These are phyloP conservation scores for Artibeus jamaicensis DNA, from an alignment of 2,797 vertebrate genomes.

Conservation along the genomic window DNA sequence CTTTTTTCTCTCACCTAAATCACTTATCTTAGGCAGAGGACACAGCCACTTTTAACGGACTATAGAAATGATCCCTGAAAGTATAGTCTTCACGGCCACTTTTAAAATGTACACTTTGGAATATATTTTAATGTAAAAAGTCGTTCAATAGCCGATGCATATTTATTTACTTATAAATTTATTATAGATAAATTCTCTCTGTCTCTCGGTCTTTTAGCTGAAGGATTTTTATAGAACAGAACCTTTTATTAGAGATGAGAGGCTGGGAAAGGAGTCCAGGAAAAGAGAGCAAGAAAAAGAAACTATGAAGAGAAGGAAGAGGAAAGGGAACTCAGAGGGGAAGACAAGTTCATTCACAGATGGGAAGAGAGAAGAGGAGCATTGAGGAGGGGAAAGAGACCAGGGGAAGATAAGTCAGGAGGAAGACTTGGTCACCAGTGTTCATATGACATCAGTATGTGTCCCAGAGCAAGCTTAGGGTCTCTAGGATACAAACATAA, in stretches of 20 bases:
- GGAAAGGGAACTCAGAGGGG: neutral
- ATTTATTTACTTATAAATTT: neutral
- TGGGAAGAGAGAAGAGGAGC: too few species aligned
- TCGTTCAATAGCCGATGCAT: neutral
- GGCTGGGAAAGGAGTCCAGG: neutral
- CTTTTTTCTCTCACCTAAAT: neutral
- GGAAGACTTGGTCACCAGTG: neutral
- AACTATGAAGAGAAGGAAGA: neutral
- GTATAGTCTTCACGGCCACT: fast-evolving
- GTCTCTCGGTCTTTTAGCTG: neutral
- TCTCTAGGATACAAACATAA: neutral
- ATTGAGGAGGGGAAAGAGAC: fast-evolving
- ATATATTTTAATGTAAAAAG: neutral
- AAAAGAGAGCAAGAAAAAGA: neutral
- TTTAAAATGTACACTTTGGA: neutral
- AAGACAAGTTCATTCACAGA: neutral
- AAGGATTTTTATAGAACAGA: neutral
- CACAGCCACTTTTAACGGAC: neutral
- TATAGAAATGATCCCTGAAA: too few species aligned
- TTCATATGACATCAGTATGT: neutral
- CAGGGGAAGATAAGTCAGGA: too few species aligned
- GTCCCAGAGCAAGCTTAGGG: neutral
- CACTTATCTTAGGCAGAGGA: neutral
- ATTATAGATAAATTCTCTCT: neutral
- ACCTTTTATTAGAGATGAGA: neutral